These are phyloP conservation scores for Ammospiza caudacuta DNA, from an alignment of 2,113 vertebrate genomes.

Conservation along the genomic window DNA sequence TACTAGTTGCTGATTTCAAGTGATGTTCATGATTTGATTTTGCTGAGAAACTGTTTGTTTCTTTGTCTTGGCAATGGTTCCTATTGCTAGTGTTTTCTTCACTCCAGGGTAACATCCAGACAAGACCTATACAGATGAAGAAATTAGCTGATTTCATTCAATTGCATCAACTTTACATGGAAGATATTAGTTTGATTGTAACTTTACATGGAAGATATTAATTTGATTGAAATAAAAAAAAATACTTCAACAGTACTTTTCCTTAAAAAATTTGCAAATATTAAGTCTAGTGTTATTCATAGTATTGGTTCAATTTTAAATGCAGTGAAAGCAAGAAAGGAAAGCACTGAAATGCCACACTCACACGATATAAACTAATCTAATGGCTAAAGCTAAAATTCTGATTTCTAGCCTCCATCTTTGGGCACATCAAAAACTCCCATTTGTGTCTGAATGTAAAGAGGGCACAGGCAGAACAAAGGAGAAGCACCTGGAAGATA, in stretches of 20 bases:
- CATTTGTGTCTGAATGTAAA: neutral
- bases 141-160: neutral
- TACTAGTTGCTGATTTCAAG: neutral
- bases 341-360: neutral
- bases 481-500: neutral
- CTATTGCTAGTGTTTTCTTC: slow-evolving; percentile 52
- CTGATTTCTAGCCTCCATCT: neutral
- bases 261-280: neutral
- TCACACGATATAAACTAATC: neutral
- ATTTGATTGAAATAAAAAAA: neutral
- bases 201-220: neutral
- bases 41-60: neutral
- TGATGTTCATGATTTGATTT: neutral
- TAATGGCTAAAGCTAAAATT: neutral
- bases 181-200: neutral
- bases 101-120: slow-evolving; percentile 87
- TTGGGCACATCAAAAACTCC: neutral
- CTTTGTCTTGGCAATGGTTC: neutral
- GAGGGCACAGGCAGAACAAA: neutral
- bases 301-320: neutral
- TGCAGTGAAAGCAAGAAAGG: neutral
- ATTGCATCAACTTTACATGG: neutral
- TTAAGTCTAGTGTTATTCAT: neutral
- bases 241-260: neutral
- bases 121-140: slow-evolving; percentile 77